Percentiles rank a stretch among this genome's conserved stretches.
These are phyloP conservation scores for Chirona hameri DNA, from an alignment of 2,888 invertebrate species.

Conservation along the genomic window DNA sequence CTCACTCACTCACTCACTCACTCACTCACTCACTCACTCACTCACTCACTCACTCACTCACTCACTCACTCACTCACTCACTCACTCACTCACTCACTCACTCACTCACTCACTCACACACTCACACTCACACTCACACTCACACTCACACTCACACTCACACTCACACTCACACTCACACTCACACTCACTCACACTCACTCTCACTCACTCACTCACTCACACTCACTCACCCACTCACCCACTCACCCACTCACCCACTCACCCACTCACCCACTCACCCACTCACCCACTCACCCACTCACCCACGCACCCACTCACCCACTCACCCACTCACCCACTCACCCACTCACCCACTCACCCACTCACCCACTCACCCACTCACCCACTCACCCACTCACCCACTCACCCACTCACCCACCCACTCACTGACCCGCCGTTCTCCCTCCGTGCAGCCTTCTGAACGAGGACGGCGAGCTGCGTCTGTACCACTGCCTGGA, in stretches of 20 bases:
- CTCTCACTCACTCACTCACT: not conserved
- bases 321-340: not conserved
- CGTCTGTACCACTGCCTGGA: slow-evolving; percentile 77
- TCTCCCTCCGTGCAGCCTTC: slow-evolving; percentile 51
- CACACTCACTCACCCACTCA: too few relatives aligned
- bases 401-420: slow-evolving; percentile 12
- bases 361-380: slow-evolving; percentile 25
- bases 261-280: too few relatives aligned
- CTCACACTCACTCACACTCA: not conserved
- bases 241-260: too few relatives aligned
- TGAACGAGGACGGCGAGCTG: slow-evolving; percentile 59
- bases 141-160: too few relatives aligned
- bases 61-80: not conserved
- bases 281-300: too few relatives aligned
- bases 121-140: too few relatives aligned
- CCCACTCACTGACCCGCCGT: slow-evolving; percentile 22
- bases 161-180: too few relatives aligned
- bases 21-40: too few relatives aligned
- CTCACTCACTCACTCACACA: too few relatives aligned
- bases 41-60: not conserved
- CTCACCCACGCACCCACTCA: too few relatives aligned
- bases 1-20: too few relatives aligned
- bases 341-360: not conserved
- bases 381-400: slow-evolving; percentile 24
- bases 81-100: too few relatives aligned